Base-by-base conservation (phyloP, 2,888 invertebrate species). In the Xylophagus ater region DNA sequence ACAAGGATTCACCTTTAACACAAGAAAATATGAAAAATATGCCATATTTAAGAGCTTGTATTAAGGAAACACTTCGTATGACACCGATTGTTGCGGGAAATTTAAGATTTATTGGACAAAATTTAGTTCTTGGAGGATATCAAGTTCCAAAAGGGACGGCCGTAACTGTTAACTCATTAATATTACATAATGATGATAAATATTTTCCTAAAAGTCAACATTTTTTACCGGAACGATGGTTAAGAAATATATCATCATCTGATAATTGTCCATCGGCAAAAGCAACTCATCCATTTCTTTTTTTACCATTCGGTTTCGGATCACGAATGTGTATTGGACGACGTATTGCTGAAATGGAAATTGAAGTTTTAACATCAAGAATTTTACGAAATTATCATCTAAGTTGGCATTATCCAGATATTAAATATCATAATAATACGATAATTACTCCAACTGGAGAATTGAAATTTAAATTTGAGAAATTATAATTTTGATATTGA, bases 171-270 rank as follows among this genome's bases (percentile, higher is more conserved):
- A 72, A 59, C 6, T 51, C 58, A 8, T 76, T 76, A 52, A 69
- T 73, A 2, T 72, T 51, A 5, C 5, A 47, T 7, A 66, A 73
- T 48, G 69, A 70, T 52, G 77, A 78, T 10, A 62, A 73, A 36
- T 74, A 81, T 48, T 84, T 77, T 51, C 67, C 73, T 1, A 63
- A 69, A 10, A 66, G 80, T 5, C 53, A 66, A 0, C 67, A 75
- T 40, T 88, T 74, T 53, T 56, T 77, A 29, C 87, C 88, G 0
- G 85, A 87, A 55, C 65, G 88, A 31, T 89, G 87, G 87, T 47
- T 71, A 8, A 69, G 68, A 21, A 26, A 26, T 26, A 8, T n/a
- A 10, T 26, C 26, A 9, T 5, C 7, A 26, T 4, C 5, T 26
- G 36, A 41, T 23, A 25, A 21, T 21, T 46, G 45, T 13, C 43